Base-by-base conservation (phyloP, 2,888 invertebrate genomes). In the Sericinus montela region DNA sequence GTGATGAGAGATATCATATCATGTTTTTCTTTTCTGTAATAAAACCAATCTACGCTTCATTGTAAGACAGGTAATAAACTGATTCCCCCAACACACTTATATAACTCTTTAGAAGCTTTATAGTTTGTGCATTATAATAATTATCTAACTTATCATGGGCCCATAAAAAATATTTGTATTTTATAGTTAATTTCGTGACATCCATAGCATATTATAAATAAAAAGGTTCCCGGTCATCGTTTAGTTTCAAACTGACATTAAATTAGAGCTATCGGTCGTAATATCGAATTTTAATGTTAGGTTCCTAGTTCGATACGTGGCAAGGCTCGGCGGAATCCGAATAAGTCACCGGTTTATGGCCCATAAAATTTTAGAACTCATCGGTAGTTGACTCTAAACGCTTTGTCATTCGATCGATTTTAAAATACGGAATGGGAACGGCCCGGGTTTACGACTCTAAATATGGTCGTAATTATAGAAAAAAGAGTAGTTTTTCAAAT, bases 261-360 rank as follows among this genome's bases (percentile, higher is more conserved):
- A 72, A 86, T 87, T 78, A 77, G 70, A 80, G 72, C 77, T 82
- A 82, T 83, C 71, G 81, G 75, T 80, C 84, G 84, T 86, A 80
- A 82, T 82, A 85, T 84, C 78, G 81, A 79, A 78, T 78, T 72
- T 75, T 73, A 72, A 75, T 74, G 80, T 78, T 75, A 72, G 72
- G 74, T 79, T 81, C 73, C 75, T 65, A 65, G 75, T 70, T 68
- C 62, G 67, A 68, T 72, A 70, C 69, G 68, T 69, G 75, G 70
- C 70, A 70, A 75, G 73, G 73, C 65, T 65, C 68, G 65, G 65
- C 62, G 63, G 65, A 56, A 65, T 65, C 60, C 65, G 62, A 74
- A 84, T 84, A 84, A 85, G 78, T 86, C 85, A 85, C 75, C 65
- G 57, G 80, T 88, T 88, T 87, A 88, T 87, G 65, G 80, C 38